Conservation (phyloP, 2,888 invertebrate species). For the Mythimna impura region DNA sequence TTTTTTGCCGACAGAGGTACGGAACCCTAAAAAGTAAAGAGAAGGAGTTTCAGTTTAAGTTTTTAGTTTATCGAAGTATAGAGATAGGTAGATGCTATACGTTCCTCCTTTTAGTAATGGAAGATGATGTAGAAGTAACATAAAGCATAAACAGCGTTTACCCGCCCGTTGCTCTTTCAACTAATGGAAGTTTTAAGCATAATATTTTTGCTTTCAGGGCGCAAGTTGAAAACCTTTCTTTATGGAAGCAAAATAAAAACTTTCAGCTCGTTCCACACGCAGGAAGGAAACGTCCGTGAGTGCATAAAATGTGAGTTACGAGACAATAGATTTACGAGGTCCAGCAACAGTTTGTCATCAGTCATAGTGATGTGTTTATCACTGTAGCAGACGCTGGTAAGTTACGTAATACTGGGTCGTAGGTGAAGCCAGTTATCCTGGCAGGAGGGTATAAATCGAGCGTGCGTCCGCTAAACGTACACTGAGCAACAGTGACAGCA, state of each 20-base stretch:
- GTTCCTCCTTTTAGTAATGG: not conserved
- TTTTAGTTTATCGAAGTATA: not conserved
- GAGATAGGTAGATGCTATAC: not conserved
- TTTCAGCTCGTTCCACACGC: constrained; percentile 10
- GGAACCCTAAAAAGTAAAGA: not conserved
- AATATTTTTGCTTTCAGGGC: constrained; percentile 49
- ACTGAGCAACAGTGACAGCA: constrained; percentile 83
- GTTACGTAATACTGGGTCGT: constrained; percentile 51
- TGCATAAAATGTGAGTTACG: constrained; percentile 54
- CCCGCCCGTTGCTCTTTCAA: constrained; percentile 33
- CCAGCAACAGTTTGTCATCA: constrained; percentile 58
- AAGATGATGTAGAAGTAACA: constrained; percentile 22
- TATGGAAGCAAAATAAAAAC: constrained; percentile 43
- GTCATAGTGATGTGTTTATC: constrained; percentile 61
- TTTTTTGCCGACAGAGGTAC: not conserved
- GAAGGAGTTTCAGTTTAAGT: not conserved
- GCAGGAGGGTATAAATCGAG: constrained; percentile 77
- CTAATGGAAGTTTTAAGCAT: constrained; percentile 48
- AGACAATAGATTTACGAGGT: constrained; percentile 49
- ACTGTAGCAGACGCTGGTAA: constrained; percentile 49
- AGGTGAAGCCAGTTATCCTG: constrained; percentile 66
- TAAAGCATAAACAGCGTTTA: constrained; percentile 43
- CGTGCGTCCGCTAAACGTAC: constrained; percentile 78
- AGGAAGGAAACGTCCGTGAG: constrained; percentile 46
- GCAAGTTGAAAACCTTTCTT: constrained; percentile 30